Percentiles rank a stretch among this genome's conserved stretches.
phyloP scores from a whole-genome alignment of 2,797 vertebrate genomes.

The Myotis planiceps region DNA sequence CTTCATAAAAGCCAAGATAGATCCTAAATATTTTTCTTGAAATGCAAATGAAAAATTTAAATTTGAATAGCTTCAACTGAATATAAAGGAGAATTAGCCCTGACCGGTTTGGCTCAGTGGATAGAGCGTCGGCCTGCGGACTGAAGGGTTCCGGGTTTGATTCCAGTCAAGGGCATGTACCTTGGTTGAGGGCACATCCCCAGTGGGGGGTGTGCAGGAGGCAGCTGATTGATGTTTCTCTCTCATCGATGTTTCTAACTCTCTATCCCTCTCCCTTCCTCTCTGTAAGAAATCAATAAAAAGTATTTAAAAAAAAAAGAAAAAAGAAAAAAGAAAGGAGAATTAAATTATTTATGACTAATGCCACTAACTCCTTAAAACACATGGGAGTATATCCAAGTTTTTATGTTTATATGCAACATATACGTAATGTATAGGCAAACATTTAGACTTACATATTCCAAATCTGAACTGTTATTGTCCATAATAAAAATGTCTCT shows the following conservation, averaged over 20 bases:
- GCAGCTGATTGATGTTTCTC: too few species aligned
- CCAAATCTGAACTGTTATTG: not conserved
- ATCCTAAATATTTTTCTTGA: not conserved
- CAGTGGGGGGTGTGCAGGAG: too few species aligned
- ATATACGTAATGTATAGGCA: not conserved
- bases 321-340: too few species aligned
- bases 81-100: not conserved
- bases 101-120: too few species aligned
- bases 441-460: not conserved
- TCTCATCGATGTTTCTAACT: too few species aligned
- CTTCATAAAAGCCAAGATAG: not conserved
- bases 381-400: not conserved
- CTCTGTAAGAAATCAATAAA: too few species aligned
- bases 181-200: too few species aligned
- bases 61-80: not conserved
- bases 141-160: too few species aligned
- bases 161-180: too few species aligned
- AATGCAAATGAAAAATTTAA: not conserved
- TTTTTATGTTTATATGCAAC: not conserved
- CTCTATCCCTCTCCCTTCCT: too few species aligned
- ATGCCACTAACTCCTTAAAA: not conserved
- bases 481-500: not conserved
- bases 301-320: too few species aligned
- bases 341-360: not conserved
- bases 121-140: too few species aligned